Base-by-base conservation (phyloP, 2,113 vertebrate species). In the Albula goreensis region DNA sequence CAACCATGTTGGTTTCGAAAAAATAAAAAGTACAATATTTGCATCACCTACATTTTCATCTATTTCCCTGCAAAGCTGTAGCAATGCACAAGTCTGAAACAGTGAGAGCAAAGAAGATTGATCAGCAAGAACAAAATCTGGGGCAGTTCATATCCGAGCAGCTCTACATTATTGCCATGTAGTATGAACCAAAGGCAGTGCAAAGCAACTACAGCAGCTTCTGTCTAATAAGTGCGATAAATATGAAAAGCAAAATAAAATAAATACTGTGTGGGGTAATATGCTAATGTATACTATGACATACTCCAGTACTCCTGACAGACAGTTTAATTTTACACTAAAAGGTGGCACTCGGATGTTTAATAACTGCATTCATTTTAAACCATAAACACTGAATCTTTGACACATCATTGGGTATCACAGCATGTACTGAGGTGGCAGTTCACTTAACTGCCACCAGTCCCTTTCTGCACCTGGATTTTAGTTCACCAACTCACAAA, bases 1-100 rank as follows among this genome's bases (percentile, higher is more conserved):
- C 82, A 48, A 57, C 50, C 60, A 22, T n/a, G n/a, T 50, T 60
- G 66, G 66, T 83, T 83, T 56, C 19, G n/a, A n/a, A 83, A 78
- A 31, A 70, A 66, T 78, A 7, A 51, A 31, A 74, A n/a, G 22
- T 74, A 22, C 70, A 56, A 56, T 9, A 31, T 74, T n/a, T 74
- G 22, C 70, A 74, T 25, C 70, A 74, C 8, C 22, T 31, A 8
- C 22, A 22, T 74, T 74, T 56, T 74, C 8, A 74, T 66, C 60
- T 19, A 66, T 19, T 66, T 66, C 70, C 31, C n/a, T 74, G 70
- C 31, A 22, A 74, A 74, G n/a, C 70, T 22, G 0, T 31, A 10
- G 70, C 70, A 31, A 31, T 31, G n/a, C 8, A 1, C n/a, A 2
- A 31, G 10, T 25, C 8, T 74, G 22, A 31, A 74, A 10, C 70